Evolutionary conservation across 2,888 invertebrate genomes (phyloP), one percentile per base, ranked within the genome.

Genomic region (Neoaliturus tenellus): DNA sequence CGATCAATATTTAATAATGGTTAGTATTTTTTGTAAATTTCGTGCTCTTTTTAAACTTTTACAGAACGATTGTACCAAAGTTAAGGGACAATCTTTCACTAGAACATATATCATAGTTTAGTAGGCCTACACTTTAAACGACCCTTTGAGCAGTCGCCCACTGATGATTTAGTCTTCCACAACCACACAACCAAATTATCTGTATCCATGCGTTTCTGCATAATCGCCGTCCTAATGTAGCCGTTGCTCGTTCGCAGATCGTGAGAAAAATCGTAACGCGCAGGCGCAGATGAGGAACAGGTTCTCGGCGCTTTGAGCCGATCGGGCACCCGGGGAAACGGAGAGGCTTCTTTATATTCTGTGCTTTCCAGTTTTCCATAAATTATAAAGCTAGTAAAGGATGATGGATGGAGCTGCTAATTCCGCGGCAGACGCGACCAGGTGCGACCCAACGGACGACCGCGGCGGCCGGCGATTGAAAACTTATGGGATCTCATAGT

Each of bases 361-460:
- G 55, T 35, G 33, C 31, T 78, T 33, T 78, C 78, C 48, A 78
- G 55, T 78, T 78, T 55, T 78, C 55, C 78, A 78, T 78, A 78
- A 51, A 78, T 78, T 51, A 78, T 51, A 35, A 25, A 31, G 55
- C 78, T 55, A 78, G 48, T 78, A 55, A 55, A 78, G 55, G 35
- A 78, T 78, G 78, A 78, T 78, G 78, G 55, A 78, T 78, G 33
- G 31, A 4, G 55, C 23, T 48, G 35, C 20, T 78, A 55, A 55
- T 31, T 25, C 48, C 41, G 44, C 67, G 31, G 20, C 10, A 39
- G 31, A 2, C 20, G 23, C 2, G 71, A 5, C 39, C 41, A 39
- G 71, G 41, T 41, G 71, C 20, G 31, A 6, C 35, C 10, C 10
- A 10, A 10, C 10, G 3, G 14, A n/a, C n/a, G 48, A 3, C 48